Percentiles rank a stretch among this genome's conserved stretches.
Conservation (phyloP, 2,888 invertebrate species). For the Lycia hirtaria region DNA sequence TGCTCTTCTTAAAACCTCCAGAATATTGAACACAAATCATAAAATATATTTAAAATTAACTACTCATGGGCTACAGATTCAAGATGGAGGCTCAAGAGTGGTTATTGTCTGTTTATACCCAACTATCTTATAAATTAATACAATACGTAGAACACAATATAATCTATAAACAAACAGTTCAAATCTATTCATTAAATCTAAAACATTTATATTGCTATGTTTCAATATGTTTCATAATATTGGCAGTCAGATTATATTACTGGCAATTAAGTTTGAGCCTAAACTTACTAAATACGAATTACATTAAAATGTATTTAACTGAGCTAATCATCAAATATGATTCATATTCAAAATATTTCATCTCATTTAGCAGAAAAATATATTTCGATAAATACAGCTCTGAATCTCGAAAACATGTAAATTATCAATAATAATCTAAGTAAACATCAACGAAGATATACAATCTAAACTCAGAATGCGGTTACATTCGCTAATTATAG, state of each 20-base stretch:
- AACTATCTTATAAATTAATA: slow-evolving; percentile 19
- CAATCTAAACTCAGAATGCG: slow-evolving; percentile 5
- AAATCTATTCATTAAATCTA: slow-evolving; percentile 18
- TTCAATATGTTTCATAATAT: slow-evolving; percentile 18
- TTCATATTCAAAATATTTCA: slow-evolving; percentile 22
- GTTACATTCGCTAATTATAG: neutral
- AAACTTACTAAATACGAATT: slow-evolving; percentile 17
- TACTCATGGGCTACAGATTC: slow-evolving; percentile 17
- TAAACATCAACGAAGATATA: neutral
- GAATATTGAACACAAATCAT: neutral
- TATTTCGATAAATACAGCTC: slow-evolving; percentile 22
- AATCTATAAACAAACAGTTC: slow-evolving; percentile 11
- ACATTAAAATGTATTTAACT: slow-evolving; percentile 13
- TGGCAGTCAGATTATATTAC: slow-evolving; percentile 26
- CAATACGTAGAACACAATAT: slow-evolving; percentile 14
- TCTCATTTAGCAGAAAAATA: slow-evolving; percentile 27
- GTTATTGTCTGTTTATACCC: slow-evolving; percentile 28
- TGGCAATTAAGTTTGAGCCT: slow-evolving; percentile 24
- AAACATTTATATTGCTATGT: slow-evolving; percentile 24
- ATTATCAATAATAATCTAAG: slow-evolving; percentile 8
- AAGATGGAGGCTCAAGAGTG: slow-evolving; percentile 19
- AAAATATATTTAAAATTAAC: neutral
- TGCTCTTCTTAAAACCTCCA: slow-evolving; percentile 9
- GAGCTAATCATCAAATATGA: slow-evolving; percentile 16
- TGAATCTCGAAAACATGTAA: slow-evolving; percentile 18